Base-by-base conservation (phyloP, 2,888 invertebrate genomes). In the Dysmachus trigonus region DNA sequence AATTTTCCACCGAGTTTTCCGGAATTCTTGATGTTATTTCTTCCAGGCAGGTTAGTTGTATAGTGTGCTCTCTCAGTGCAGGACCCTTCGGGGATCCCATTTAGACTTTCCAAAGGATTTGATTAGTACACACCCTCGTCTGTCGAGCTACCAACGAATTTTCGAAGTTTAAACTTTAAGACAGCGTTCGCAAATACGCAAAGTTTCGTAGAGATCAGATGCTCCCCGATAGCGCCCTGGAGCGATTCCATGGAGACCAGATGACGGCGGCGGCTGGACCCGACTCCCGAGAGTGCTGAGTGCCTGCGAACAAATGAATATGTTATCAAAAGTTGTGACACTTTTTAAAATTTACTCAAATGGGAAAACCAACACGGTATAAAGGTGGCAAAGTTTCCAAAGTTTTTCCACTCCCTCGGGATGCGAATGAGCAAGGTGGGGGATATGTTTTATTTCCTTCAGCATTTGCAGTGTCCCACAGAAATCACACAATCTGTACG, bases 91-190 rank as follows among this genome's bases (percentile, higher is more conserved):
- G 72, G 72, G n/a, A 83, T 72, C 71, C 72, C 31, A 83, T 83
- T 83, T 72, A 83, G 30, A 83, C 15, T 72, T 83, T 71, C 83
- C 83, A 72, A 81, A 72, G 83, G 83, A 83, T 83, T 83, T 72
- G 83, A 72, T 83, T 83, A 38, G 83, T 83, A 72, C 35, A 82
- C 71, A 83, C 71, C 33, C 83, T 33, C 72, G 71, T 83, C 73
- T 73, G n/a, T 27, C 8, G 41, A 30, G 38, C 38, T n/a, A 38
- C 30, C 38, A 31, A 27, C 71, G n/a, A 83, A 83, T 41, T 83
- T 72, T 72, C 83, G 22, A 8, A 33, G 15, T 72, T 30, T 0
- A 62, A 27, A n/a, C n/a, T 1, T 18, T 72, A 2, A n/a, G 27
- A 72, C 72, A 83, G 18, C 72, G 71, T 41, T 83, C 38, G 41